Evolutionary conservation across 2,888 invertebrate species (phyloP).

Genomic region (Argynnis bischoffii): DNA sequence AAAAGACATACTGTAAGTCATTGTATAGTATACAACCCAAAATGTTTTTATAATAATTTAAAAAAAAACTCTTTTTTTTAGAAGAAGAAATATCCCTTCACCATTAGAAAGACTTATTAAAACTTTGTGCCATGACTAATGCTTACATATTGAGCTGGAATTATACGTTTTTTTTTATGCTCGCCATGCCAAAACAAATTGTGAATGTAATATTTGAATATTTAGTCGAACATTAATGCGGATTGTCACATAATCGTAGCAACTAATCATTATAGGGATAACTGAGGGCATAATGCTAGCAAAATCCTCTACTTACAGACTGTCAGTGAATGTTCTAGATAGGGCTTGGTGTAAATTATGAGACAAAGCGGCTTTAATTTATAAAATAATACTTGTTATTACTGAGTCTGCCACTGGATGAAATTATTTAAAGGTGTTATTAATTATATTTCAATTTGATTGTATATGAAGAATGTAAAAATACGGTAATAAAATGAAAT

Average conservation of each 20-base stretch:
- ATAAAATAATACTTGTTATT: not conserved
- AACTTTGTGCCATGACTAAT: slow-evolving; percentile 6
- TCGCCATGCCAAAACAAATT: slow-evolving; percentile 5
- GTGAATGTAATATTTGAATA: slow-evolving; percentile 22
- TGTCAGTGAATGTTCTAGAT: slow-evolving; percentile 52
- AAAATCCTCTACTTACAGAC: slow-evolving; percentile 69
- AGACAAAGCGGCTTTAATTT: slow-evolving; percentile 33
- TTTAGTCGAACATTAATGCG: slow-evolving; percentile 10
- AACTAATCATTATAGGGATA: slow-evolving; percentile 66
- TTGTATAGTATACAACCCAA: too few species aligned
- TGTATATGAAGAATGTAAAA: too few species aligned
- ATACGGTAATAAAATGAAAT: too few species aligned
- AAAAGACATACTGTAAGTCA: too few species aligned
- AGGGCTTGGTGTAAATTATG: slow-evolving; percentile 38
- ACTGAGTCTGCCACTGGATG: not conserved
- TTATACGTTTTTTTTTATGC: slow-evolving; percentile 14
- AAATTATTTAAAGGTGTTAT: not conserved
- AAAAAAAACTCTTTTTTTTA: not conserved
- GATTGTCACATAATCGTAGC: slow-evolving; percentile 22
- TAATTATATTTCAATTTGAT: too few species aligned
- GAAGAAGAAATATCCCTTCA: not conserved
- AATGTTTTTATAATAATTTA: too few species aligned
- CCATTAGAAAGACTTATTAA: slow-evolving; percentile 5
- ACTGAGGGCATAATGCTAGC: slow-evolving; percentile 59
- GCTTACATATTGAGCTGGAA: not conserved